Evolutionary conservation across 2,888 invertebrate species (phyloP).

Genomic region (Cylloceria caligata): DNA sequence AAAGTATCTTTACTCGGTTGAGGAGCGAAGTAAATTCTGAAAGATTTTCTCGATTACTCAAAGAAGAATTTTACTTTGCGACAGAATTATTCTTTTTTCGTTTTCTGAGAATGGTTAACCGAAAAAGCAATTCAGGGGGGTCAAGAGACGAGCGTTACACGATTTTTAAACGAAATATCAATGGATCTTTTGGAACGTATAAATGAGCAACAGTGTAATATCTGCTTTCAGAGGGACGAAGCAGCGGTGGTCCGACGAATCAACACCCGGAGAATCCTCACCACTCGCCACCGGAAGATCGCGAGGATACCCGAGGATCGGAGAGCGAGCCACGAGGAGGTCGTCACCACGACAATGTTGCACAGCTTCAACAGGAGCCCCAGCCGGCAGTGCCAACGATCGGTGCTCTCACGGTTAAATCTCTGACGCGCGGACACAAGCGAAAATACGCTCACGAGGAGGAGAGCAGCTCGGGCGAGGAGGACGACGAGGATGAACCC

Average conservation of each 20-base stretch:
- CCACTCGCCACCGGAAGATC: conserved; percentile 84
- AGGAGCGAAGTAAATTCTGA: conserved; percentile 53
- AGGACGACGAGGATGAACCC: conserved; percentile 85
- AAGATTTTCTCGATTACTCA: conserved; percentile 58
- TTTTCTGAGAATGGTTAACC: conserved; percentile 15
- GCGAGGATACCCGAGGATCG: conserved; percentile 85
- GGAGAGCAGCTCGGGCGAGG: conserved; percentile 85
- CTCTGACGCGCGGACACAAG: conserved; percentile 86
- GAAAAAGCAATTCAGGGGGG: not conserved
- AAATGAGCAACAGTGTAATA: conserved; percentile 28
- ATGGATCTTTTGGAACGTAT: not conserved
- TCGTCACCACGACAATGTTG: conserved; percentile 85
- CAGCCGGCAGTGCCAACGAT: conserved; percentile 76
- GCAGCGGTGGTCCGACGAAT: conserved; percentile 86
- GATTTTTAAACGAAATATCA: not conserved
- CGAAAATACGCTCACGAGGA: conserved; percentile 86
- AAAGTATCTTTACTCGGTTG: conserved; percentile 6
- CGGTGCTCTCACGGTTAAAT: conserved; percentile 75
- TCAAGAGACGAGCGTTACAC: not conserved
- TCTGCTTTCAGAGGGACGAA: conserved; percentile 86
- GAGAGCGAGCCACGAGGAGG: conserved; percentile 86
- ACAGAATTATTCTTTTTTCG: conserved; percentile 18
- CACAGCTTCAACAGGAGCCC: conserved; percentile 85
- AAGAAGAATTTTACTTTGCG: conserved; percentile 29
- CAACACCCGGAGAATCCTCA: conserved; percentile 85